Base-by-base conservation (phyloP, 1,140 invertebrate species). In the Aphidius gifuensis region DNA sequence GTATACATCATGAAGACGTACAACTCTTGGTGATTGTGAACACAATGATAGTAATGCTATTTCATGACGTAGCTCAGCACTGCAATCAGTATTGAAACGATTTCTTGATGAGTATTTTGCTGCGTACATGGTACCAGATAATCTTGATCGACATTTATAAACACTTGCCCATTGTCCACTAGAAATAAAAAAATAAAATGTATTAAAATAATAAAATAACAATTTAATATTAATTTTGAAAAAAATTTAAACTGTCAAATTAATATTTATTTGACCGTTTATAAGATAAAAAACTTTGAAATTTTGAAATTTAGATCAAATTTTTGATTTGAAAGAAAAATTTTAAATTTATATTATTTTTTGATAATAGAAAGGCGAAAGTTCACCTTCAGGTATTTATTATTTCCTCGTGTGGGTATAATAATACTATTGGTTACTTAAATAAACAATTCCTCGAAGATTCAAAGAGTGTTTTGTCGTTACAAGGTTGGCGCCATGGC, bases 151-250 rank as follows among this genome's bases (percentile, higher is more conserved):
- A 73, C 88, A 90, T 66, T 86, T 82, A 66, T 86, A 84, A n/a
- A 92, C 90, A 61, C 85, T 84, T 9, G 91, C 90, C 82, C 91
- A 92, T 70, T 90, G 86, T 47, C 91, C 91, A 72, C 90, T 91
- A 77, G 67, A 69, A 68, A 66, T 64, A 43, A 40, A 40, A 40
- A 58, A 45, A 60, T 49, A 49, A 60, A 56, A 45, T 58, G 49
- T 62, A 40, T 56, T 16, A 16, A 16, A 16, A 32, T 32, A 32
- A 32, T 32, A 62, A 57, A 16, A 50, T 45, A 16, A 11, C n/a
- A 38, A 16, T 16, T 16, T 16, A 21, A 16, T 7, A 42, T 59
- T 49, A 44, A 46, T 58, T 9, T 9, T 32, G 49, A 9, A 55
- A 49, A 58, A 60, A 63, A 48, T 40, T 43, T 59, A 56, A 51